Base-by-base conservation (phyloP, 2,888 invertebrate species). In the Deladenus siricidicola region DNA sequence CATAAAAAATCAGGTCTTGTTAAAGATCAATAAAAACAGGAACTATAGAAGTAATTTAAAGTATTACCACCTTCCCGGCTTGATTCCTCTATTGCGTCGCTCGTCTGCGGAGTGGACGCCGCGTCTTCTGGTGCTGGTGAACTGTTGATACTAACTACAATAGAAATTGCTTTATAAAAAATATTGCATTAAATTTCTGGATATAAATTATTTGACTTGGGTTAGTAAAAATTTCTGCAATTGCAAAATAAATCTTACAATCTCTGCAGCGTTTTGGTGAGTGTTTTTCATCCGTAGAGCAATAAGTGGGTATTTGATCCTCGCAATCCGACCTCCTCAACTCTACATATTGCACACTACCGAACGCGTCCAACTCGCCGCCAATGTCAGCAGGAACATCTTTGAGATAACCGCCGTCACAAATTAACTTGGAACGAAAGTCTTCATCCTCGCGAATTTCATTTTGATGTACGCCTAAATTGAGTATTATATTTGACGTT, bases 361-460 rank as follows among this genome's bases (percentile, higher is more conserved):
- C 74, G 39, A 75, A 65, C 4, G 69, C 57, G 29, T 65, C 71
- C 26, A 56, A 58, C 34, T 66, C 68, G 14, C 59, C 70, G 14
- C 59, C 70, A 30, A 71, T 44, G 49, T 74, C 76, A 21, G 68
- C 68, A 0, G 75, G 76, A 8, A 73, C 24, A 28, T 72, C 70
- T 48, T 70, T 72, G 42, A 78, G 56, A 63, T 72, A 70, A 28
- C 77, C 77, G n/a, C 77, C 75, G 39, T 71, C 70, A 65, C 52
- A 71, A 67, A 30, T 54, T 56, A 63, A 71, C 71, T 30, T 49
- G n/a, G 42, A 43, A 17, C 34, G 45, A 30, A 29, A 26, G 10
- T 54, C 47, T 34, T 72, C 62, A 8, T 81, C 81, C 8, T 80
- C 78, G 1, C 79, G 78, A 69, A 84, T 84, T 75, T 85, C 84